Evolutionary conservation across 2,113 vertebrate species (phyloP).

Genomic region (Tragelaphus strepsiceros): DNA sequence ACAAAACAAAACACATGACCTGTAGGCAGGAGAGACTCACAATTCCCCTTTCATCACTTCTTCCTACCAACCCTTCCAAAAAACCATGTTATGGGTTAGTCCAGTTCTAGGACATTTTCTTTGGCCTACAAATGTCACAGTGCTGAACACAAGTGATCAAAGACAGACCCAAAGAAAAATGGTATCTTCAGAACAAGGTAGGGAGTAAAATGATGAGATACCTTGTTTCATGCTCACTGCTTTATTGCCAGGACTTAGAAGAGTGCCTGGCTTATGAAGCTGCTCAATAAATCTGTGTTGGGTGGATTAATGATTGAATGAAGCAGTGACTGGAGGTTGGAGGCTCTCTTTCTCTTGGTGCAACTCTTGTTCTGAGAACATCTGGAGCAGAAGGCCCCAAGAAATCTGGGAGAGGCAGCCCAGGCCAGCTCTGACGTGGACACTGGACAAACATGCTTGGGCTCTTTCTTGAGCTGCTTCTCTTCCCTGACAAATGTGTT

Average conservation of each 20-base stretch:
- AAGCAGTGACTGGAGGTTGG: not conserved
- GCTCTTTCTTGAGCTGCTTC: not conserved
- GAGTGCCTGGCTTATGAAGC: not conserved
- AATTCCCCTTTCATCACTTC: not conserved
- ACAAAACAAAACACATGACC: not conserved
- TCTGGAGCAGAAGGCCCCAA: not conserved
- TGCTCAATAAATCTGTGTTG: not conserved
- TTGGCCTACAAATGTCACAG: not conserved
- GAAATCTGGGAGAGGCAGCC: not conserved
- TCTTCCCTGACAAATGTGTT: not conserved
- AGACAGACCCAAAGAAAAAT: not conserved
- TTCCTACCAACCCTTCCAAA: not conserved
- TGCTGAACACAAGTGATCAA: not conserved
- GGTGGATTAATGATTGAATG: not conserved
- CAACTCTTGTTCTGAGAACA: not conserved
- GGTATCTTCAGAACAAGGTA: not conserved
- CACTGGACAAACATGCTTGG: rapidly evolving
- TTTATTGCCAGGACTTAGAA: not conserved
- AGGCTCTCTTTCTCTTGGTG: not conserved
- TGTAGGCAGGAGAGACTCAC: not conserved
- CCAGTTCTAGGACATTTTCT: not conserved
- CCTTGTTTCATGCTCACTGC: not conserved
- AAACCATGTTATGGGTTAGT: not conserved
- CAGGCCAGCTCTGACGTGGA: not conserved
- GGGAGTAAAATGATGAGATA: not conserved